Percentiles rank a stretch among this genome's conserved stretches.
Conservation (phyloP, 1,140 invertebrate genomes). For the Phortica variegata region DNA sequence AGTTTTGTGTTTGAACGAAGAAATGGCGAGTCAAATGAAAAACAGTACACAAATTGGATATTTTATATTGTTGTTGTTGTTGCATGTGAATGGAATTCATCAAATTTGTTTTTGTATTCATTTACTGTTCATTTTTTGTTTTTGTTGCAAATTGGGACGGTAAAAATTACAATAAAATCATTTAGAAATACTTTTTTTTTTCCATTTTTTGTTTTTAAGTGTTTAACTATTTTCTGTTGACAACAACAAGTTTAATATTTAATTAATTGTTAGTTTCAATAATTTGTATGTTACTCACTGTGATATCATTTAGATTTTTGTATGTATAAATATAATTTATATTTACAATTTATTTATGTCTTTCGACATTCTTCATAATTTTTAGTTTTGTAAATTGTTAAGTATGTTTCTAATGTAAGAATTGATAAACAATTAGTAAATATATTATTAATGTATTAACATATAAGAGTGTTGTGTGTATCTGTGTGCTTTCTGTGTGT, state of each 20-base stretch:
- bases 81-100: constrained; percentile 46
- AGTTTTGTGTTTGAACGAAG: too few relatives aligned
- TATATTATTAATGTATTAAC: too few relatives aligned
- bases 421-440: neutral
- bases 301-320: too few relatives aligned
- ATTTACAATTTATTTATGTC: constrained; percentile 26
- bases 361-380: constrained; percentile 27
- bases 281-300: constrained; percentile 12
- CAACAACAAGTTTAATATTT: neutral
- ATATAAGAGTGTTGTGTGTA: constrained; percentile 22
- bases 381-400: constrained; percentile 28
- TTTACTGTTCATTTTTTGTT: constrained; percentile 9
- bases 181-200: constrained; percentile 35
- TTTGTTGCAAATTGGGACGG: constrained; percentile 52
- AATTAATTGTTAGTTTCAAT: constrained; percentile 1
- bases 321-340: constrained; percentile 40
- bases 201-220: neutral
- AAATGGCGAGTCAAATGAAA: too few relatives aligned
- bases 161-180: constrained; percentile 57
- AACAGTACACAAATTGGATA: constrained; percentile 7
- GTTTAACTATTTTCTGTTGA: neutral
- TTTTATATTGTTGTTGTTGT: constrained; percentile 27
- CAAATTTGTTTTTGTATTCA: constrained; percentile 33
- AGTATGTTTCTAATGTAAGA: constrained; percentile 1
- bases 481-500: constrained; percentile 34